These are phyloP conservation scores for Condylostylus longicornis DNA, from an alignment of 1,140 invertebrate species.

Conservation along the genomic window DNA sequence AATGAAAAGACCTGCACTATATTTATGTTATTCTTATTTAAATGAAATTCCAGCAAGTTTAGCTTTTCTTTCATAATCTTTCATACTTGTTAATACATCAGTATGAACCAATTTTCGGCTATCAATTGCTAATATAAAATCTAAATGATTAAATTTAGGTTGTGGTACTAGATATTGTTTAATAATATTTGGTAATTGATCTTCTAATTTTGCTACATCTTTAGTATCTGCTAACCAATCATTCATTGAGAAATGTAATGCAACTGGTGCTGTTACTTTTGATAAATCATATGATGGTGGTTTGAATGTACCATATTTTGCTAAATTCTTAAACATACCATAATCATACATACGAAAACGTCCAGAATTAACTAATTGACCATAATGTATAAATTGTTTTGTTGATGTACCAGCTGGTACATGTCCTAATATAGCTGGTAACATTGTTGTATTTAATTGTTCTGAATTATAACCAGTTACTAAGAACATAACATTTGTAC, in stretches of 20 bases:
- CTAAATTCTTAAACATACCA: conserved; percentile 20
- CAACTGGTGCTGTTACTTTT: conserved; percentile 38
- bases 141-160: conserved; percentile 34
- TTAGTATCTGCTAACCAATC: conserved; percentile 38
- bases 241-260: conserved; percentile 40
- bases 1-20: no score
- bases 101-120: conserved; percentile 24
- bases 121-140: conserved; percentile 34
- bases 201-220: conserved; percentile 26
- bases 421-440: conserved; percentile 52
- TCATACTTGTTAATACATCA: conserved; percentile 35
- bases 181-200: conserved; percentile 24
- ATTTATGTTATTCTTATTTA: no score
- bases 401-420: conserved; percentile 55
- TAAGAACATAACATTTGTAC: conserved; percentile 35
- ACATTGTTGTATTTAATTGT: conserved; percentile 38
- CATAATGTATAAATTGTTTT: conserved; percentile 52
- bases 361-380: conserved; percentile 35
- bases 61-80: conserved; percentile 19
- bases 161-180: conserved; percentile 22
- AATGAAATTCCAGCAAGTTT: no score
- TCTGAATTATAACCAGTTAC: conserved; percentile 34
- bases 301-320: conserved; percentile 23
- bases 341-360: conserved; percentile 30
- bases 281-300: conserved; percentile 42